A percentile compares a stretch with the other conserved stretches of the same genome.
phyloP scores from a whole-genome alignment of 2,797 vertebrate genomes.

The Cryptoprocta ferox region DNA sequence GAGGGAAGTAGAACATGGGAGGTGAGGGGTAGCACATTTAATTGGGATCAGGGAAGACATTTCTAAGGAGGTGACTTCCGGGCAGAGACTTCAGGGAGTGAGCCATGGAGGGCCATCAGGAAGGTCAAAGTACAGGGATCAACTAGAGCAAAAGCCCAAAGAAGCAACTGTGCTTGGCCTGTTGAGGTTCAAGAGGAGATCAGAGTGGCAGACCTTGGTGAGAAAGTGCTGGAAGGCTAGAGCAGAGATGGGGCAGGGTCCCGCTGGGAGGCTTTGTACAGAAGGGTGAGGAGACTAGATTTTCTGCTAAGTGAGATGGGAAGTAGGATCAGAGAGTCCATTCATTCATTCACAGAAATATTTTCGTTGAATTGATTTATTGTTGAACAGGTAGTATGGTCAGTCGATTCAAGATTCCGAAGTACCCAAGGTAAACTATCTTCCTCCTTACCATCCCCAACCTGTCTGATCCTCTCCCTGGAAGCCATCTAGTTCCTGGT shows the following conservation, averaged over 20 bases:
- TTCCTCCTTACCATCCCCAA: not conserved
- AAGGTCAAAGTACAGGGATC: not conserved
- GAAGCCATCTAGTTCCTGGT: not conserved
- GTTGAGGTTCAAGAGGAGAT: not conserved
- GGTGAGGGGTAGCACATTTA: not conserved
- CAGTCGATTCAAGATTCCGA: not conserved
- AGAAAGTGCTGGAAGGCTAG: not conserved
- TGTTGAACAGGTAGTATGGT: not conserved
- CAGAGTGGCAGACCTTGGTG: not conserved
- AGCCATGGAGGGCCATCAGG: rapidly evolving
- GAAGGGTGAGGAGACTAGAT: not conserved
- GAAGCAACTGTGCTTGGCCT: not conserved
- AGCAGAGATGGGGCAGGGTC: not conserved
- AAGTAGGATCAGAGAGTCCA: not conserved
- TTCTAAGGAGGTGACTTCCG: not conserved
- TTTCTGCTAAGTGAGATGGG: not conserved
- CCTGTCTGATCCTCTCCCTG: not conserved
- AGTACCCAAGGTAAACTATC: not conserved
- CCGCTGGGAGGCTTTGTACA: not conserved
- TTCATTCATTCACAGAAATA: not conserved
- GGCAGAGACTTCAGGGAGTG: not conserved
- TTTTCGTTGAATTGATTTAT: not conserved
- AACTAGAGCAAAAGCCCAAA: not conserved
- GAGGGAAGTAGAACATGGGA: not conserved
- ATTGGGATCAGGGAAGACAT: not conserved